Evolutionary conservation across 2,113 vertebrate genomes (phyloP).

Genomic region (Centropus unirufus): DNA sequence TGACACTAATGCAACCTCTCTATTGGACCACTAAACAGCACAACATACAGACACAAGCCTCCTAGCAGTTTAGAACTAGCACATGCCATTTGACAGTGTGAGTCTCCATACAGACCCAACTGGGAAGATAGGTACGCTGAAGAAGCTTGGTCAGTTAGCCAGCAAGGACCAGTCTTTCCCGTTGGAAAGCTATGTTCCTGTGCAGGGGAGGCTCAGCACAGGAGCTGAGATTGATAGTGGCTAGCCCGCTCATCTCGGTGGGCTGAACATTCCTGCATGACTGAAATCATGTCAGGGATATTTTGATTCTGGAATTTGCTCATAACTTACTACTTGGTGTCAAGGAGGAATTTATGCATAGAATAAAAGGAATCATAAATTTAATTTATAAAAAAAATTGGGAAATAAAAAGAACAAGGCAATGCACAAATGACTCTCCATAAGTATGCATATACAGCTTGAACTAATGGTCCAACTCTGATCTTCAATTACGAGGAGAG

Average conservation of each 20-base stretch:
- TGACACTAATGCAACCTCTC: not conserved
- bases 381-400: not conserved
- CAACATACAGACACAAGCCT: rapidly evolving
- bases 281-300: not conserved
- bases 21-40: not conserved
- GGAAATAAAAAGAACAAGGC: not conserved
- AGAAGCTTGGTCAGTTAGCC: not conserved
- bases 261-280: not conserved
- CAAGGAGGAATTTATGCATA: not conserved
- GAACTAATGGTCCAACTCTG: not conserved
- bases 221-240: not conserved
- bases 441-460: not conserved
- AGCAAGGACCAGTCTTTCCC: not conserved
- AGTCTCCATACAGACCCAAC: not conserved
- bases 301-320: not conserved
- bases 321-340: not conserved
- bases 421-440: not conserved
- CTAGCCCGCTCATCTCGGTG: not conserved
- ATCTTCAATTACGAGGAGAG: not conserved
- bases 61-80: not conserved
- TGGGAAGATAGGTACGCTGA: not conserved
- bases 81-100: rapidly evolving
- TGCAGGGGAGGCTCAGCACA: not conserved
- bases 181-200: not conserved
- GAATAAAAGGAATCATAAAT: not conserved